Evolutionary conservation across 2,797 vertebrate species (phyloP).

Genomic region (Mallotus villosus): DNA sequence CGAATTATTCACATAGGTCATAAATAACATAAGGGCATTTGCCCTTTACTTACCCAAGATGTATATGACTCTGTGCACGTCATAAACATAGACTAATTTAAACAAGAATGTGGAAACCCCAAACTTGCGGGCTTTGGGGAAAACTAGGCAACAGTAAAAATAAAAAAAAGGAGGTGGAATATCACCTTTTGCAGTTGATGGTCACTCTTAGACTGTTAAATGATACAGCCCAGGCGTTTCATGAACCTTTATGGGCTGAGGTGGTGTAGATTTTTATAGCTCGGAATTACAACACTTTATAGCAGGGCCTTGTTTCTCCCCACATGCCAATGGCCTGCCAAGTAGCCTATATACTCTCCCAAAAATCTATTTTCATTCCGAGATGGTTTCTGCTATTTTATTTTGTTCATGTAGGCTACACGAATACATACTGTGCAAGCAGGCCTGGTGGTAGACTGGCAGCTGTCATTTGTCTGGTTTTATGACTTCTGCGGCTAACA

Average conservation of each 20-base stretch:
- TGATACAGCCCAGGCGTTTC: neutral
- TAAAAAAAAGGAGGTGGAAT: no score
- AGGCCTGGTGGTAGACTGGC: conserved; percentile 34
- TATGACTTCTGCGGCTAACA: conserved; percentile 58
- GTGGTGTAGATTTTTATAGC: neutral
- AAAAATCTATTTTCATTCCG: neutral
- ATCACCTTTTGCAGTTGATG: neutral
- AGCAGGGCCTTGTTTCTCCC: neutral
- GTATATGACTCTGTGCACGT: neutral
- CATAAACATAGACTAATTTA: neutral
- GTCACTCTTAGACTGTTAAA: no score
- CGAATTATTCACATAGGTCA: neutral
- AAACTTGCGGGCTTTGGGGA: neutral
- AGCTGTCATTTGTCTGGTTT: conserved; percentile 54
- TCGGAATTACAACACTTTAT: neutral
- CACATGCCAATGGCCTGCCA: neutral
- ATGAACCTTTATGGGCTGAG: neutral
- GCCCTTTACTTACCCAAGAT: no score
- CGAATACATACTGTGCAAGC: conserved; percentile 1
- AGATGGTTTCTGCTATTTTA: neutral
- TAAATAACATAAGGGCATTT: neutral
- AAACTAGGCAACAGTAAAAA: no score
- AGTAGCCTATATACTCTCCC: neutral
- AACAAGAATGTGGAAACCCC: neutral
- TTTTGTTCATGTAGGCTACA: neutral